Evolutionary conservation across 2,113 vertebrate species (phyloP).

Genomic region (Cygnus atratus): DNA sequence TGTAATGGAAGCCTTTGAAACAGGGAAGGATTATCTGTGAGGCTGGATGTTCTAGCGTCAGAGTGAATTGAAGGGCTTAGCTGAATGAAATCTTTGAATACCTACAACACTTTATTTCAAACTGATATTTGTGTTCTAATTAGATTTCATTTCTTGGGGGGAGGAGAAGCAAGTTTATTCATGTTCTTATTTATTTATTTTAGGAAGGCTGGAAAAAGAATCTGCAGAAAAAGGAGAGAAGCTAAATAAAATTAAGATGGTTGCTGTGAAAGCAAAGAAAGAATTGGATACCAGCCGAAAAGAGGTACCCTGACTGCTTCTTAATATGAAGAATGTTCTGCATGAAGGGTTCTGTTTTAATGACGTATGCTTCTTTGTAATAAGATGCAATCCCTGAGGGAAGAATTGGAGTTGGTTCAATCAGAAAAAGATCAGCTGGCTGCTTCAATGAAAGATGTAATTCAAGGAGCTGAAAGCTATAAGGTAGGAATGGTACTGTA

Average conservation of each 20-base stretch:
- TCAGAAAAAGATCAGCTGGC: slow-evolving; percentile 85
- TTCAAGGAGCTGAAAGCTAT: slow-evolving; percentile 92
- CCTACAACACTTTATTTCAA: background rate
- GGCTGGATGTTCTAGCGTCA: background rate
- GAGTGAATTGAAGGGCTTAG: background rate
- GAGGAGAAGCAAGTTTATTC: background rate
- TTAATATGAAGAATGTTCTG: background rate
- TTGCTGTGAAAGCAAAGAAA: slow-evolving; percentile 95
- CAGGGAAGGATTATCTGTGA: background rate
- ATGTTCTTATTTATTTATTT: slow-evolving; percentile 23
- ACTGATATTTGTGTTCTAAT: background rate
- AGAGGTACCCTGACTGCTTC: slow-evolving; percentile 81
- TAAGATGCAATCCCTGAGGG: slow-evolving; percentile 81
- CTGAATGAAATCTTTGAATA: background rate
- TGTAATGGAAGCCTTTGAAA: background rate
- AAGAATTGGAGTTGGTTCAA: slow-evolving; percentile 82
- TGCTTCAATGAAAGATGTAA: slow-evolving; percentile 89
- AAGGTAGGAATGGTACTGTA: slow-evolving; percentile 79
- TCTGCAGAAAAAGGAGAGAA: slow-evolving; percentile 87
- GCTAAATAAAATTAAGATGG: slow-evolving; percentile 92
- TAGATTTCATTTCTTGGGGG: background rate
- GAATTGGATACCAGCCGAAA: slow-evolving; percentile 90
- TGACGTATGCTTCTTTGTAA: background rate
- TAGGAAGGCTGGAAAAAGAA: slow-evolving; percentile 76
- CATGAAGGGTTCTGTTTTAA: background rate